Evolutionary conservation across 2,888 invertebrate genomes (phyloP).

Genomic region (Myopa testacea): DNA sequence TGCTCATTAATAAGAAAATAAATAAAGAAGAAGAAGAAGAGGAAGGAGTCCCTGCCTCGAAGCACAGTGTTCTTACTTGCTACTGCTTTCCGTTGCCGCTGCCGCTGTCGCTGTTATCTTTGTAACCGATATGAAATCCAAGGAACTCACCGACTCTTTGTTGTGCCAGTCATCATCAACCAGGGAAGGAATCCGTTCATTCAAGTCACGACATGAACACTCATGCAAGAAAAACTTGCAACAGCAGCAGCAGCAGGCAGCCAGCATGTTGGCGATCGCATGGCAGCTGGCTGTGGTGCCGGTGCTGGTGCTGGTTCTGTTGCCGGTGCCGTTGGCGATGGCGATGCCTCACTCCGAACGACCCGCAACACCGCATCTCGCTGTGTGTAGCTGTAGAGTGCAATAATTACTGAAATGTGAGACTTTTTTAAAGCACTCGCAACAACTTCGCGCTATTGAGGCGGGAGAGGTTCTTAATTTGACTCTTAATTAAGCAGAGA

Average conservation of each 20-base stretch:
- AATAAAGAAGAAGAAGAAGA: constrained; percentile 19
- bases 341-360: not conserved
- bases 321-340: not conserved
- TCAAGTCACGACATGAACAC: constrained; percentile 42
- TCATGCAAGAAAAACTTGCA: constrained; percentile 19
- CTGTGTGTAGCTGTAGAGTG: not conserved
- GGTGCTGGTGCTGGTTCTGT: not conserved
- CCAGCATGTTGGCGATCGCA: not conserved
- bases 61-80: not conserved
- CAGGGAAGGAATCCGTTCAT: constrained; percentile 39
- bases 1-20: constrained; percentile 34
- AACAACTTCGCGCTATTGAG: not conserved
- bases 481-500: not conserved
- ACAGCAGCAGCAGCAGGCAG: not conserved
- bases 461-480: not conserved
- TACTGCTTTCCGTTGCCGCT: not conserved
- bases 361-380: not conserved
- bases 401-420: constrained; percentile 12
- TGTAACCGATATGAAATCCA: constrained; percentile 27
- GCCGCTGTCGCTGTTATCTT: constrained; percentile 22
- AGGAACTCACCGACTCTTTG: not conserved
- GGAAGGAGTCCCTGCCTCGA: not conserved
- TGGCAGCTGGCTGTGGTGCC: not conserved
- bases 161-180: not conserved
- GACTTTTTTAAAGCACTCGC: constrained; percentile 1